Evolutionary conservation across 2,888 invertebrate species (phyloP).

Genomic region (Siphlonurus alternatus): DNA sequence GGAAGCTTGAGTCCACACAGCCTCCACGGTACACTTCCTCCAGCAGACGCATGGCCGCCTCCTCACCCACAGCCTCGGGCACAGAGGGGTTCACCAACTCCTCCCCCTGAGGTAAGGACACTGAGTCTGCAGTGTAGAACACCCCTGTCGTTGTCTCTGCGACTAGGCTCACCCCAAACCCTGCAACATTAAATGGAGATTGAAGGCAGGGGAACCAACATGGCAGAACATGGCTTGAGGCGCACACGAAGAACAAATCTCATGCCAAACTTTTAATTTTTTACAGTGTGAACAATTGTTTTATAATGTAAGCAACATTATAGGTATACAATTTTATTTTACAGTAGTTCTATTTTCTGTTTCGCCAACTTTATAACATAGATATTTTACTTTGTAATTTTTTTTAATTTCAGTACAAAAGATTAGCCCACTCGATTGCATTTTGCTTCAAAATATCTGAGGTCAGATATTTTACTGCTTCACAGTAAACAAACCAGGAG

Average conservation of each 20-base stretch:
- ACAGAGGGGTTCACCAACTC: constrained; percentile 46
- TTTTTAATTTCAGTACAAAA: too few species aligned
- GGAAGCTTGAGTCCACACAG: constrained; percentile 74
- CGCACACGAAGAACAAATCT: not conserved
- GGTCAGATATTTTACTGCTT: too few species aligned
- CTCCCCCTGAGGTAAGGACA: constrained; percentile 20
- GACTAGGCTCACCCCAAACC: constrained; percentile 76
- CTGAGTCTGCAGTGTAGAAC: constrained; percentile 32
- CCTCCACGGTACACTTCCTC: constrained; percentile 89
- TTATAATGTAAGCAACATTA: not conserved
- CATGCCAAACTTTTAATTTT: not conserved
- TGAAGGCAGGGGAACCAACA: not conserved
- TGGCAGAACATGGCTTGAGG: not conserved
- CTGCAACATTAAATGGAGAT: constrained; percentile 23
- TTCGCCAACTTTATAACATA: too few species aligned
- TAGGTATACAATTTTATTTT: too few species aligned
- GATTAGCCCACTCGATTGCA: too few species aligned
- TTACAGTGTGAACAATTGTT: not conserved
- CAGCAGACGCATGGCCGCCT: constrained; percentile 62
- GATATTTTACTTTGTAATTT: too few species aligned
- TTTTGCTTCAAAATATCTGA: too few species aligned
- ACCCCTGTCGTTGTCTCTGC: constrained; percentile 85
- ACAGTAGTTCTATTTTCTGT: too few species aligned
- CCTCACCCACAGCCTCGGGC: constrained; percentile 82
- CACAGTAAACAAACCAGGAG: constrained; percentile 42